Evolutionary conservation across 2,888 invertebrate genomes (phyloP).

Genomic region (Eretmocerus hayati): DNA sequence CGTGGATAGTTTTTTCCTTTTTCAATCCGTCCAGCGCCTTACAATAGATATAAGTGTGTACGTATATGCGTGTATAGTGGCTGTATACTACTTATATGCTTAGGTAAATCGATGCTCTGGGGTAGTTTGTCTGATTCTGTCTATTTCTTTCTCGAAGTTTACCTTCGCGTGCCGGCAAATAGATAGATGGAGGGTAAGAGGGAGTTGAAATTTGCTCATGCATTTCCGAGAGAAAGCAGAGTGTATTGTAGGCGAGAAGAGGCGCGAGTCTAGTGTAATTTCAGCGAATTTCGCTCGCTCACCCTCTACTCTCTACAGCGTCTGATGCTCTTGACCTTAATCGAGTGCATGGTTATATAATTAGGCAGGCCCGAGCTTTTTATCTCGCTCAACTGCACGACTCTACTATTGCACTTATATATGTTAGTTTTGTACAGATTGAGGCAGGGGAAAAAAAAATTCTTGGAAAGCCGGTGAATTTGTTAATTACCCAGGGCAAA

Average conservation of each 20-base stretch:
- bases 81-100: no score
- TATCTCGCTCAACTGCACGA: neutral
- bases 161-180: constrained; percentile 14
- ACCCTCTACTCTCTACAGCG: neutral
- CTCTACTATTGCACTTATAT: no score
- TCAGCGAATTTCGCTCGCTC: constrained; percentile 4
- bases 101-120: no score
- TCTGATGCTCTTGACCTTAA: constrained; percentile 14
- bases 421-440: no score
- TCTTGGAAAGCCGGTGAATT: neutral
- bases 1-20: constrained; percentile 5
- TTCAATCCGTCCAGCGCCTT: no score
- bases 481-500: no score
- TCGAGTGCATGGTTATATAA: neutral
- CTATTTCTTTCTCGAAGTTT: no score
- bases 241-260: neutral
- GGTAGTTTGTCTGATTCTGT: no score
- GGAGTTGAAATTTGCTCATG: no score
- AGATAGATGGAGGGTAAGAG: constrained; percentile 1
- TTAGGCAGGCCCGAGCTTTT: neutral
- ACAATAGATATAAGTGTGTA: no score
- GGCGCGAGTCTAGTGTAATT: constrained; percentile 1
- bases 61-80: no score
- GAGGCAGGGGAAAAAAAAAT: neutral
- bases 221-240: neutral